Conservation (phyloP, 2,797 vertebrate species). For the Bovichtus diacanthus region DNA sequence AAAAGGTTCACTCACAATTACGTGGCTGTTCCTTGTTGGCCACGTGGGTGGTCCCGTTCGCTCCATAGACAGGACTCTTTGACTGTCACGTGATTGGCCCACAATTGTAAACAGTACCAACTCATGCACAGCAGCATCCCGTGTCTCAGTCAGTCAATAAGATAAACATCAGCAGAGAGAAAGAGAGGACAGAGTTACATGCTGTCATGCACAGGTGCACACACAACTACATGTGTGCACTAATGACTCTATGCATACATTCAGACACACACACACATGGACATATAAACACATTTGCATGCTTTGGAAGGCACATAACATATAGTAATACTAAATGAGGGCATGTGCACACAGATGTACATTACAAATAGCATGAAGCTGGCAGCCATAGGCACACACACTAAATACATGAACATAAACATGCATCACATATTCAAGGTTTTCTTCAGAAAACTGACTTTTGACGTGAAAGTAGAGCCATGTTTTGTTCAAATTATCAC, state of each 20-base stretch:
- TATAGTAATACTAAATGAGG: background rate
- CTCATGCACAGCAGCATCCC: conserved; percentile 4
- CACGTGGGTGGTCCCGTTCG: conserved; percentile 90
- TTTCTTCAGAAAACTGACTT: background rate
- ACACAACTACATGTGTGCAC: too few species aligned
- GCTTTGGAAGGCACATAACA: background rate
- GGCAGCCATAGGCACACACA: background rate
- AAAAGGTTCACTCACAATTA: conserved; percentile 86
- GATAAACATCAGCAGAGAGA: background rate
- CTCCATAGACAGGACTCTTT: conserved; percentile 89
- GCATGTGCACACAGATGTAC: background rate
- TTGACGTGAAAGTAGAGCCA: background rate
- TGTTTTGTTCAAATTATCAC: background rate
- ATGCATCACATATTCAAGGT: background rate
- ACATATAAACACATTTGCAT: background rate
- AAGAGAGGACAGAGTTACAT: background rate
- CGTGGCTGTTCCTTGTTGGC: conserved; percentile 89
- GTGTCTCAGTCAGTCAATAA: background rate
- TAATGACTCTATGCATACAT: background rate
- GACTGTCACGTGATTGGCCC: conserved; percentile 86
- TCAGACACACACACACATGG: background rate
- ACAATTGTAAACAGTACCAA: conserved; percentile 76
- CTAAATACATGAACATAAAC: too few species aligned
- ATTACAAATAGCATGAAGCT: background rate
- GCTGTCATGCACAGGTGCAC: background rate